Base-by-base conservation (phyloP, 1,140 invertebrate species). In the Calosoma granatense region DNA sequence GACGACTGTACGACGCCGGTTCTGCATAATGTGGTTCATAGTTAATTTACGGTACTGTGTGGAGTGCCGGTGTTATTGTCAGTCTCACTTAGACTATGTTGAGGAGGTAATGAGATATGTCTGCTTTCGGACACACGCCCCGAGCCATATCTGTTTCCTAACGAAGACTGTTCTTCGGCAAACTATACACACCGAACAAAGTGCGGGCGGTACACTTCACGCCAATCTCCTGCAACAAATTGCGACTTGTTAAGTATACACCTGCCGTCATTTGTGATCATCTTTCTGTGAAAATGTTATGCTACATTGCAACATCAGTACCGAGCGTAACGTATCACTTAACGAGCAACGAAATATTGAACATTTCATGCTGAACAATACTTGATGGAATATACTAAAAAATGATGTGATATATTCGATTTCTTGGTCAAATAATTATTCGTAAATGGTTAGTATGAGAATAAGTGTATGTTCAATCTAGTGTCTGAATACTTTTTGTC, bases 211-310 rank as follows among this genome's bases (percentile, higher is more conserved):
- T 47, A 4, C 9, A 47, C 41, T 11, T 47, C 26, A 47, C 41
- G 41, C 41, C 41, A 47, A 47, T 47, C 41, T 47, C 17, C 6
- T 47, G 41, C 9, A 12, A 47, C 41, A 47, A 47, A 47, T 47
- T 47, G 15, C 41, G 41, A 47, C 41, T 47, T 47, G 41, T 47
- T 47, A 47, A 47, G 41, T 47, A 47, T 47, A 47, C 41, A 47
- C 41, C 41, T 47, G 41, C 41, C 41, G 41, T 47, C 41, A 47
- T 47, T 47, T 47, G 41, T 17, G 41, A 17, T 47, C 41, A 47
- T 47, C 17, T 47, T 30, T 30, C 14, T 30, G 14, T 30, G 26
- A 4, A 30, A 30, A 30, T 30, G 26, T 14, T 30, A 30, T 6
- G 4, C 14, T 6, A 30, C 14, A 30, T 30, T 30, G 14, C 26